Evolutionary conservation across 2,888 invertebrate genomes (phyloP).

Genomic region (Metacarcinus magister): DNA sequence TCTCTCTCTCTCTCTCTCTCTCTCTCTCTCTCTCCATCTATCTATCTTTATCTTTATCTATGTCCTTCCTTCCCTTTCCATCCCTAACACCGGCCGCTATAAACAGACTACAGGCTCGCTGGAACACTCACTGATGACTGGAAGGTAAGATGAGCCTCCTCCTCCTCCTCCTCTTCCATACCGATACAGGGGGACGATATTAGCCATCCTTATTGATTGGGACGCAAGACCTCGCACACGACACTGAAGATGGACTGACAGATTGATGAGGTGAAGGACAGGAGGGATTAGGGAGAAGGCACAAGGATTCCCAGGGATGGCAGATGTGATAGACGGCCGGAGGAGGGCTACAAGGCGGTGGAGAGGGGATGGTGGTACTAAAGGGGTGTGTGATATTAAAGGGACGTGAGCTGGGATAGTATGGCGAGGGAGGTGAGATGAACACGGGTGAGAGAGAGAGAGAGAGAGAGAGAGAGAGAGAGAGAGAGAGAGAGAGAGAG

Average conservation of each 20-base stretch:
- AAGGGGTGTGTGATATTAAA: neutral
- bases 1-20: no score
- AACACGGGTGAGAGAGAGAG: neutral
- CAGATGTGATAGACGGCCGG: neutral
- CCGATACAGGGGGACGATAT: no score
- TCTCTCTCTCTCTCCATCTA: no score
- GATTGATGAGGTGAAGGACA: neutral
- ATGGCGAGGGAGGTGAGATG: no score
- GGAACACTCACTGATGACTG: neutral
- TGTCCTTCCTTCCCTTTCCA: no score
- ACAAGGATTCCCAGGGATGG: neutral
- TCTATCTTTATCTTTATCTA: no score
- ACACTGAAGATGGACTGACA: neutral
- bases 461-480: neutral
- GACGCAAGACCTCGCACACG: neutral
- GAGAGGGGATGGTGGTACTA: neutral
- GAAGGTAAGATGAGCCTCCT: conserved; percentile 16
- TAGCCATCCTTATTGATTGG: neutral
- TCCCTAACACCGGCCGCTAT: no score
- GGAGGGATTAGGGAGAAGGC: neutral
- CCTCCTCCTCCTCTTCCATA: no score
- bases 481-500: neutral
- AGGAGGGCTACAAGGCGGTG: no score
- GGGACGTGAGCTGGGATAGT: neutral
- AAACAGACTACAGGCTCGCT: no score